Evolutionary conservation across 2,888 invertebrate genomes (phyloP), one percentile per base, ranked within the genome.

Genomic region (Chaetoderma sp.): DNA sequence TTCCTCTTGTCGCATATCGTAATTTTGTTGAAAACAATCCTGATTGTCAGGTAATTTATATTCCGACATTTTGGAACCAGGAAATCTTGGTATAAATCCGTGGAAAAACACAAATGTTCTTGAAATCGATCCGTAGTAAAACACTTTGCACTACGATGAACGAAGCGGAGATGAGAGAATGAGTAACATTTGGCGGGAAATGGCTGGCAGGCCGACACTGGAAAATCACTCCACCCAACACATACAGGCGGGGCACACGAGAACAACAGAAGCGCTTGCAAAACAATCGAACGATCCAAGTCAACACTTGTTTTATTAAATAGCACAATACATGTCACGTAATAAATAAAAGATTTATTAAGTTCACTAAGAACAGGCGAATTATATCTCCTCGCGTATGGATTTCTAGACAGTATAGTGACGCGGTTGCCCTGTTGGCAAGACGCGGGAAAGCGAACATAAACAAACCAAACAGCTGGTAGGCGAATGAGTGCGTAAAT

Each of bases 151-250:
- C 78, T 73, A 74, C 75, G 69, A 74, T 68, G 75, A 74, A 73
- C 76, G 74, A 16, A 74, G 76, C 76, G 72, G 78, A 76, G 74
- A 73, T 69, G 72, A 71, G 68, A 80, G 78, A 83, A 80, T 79
- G 83, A 81, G 82, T 81, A 82, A 77, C 80, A 82, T 82, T 83
- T 83, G 83, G 83, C 83, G 83, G 82, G 82, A 83, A 83, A 82
- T 77, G 74, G 79, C 77, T 77, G 77, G 73, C 71, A 75, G 71
- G 75, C 18, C 56, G 33, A 25, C 25, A 52, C 32, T 32, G 23
- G 33, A 39, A 56, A 36, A 56, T 56, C 25, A 56, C 33, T 56
- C 4, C 56, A 39, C 56, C 36, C 21, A 47, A 13, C 39, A 13
- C 39, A 36, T 36, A 13, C 10, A 36, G 39, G n/a, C 10, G n/a